phyloP scores from a whole-genome alignment of 2,888 invertebrate species.

The Blastobasis lacticolella region DNA sequence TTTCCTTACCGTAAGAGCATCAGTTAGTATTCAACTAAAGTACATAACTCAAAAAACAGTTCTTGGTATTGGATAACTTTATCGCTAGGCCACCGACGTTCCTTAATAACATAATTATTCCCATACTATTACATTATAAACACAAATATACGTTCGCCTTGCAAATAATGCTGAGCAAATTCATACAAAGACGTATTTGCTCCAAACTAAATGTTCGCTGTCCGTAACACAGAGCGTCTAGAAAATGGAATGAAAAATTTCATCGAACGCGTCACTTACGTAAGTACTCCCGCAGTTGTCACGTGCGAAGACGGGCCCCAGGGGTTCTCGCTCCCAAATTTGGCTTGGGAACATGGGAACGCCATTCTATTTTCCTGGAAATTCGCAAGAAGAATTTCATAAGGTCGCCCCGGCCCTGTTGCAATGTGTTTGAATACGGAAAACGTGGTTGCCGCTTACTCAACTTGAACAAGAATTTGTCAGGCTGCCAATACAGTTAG shows the following conservation, averaged over 20 bases:
- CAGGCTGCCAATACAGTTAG: not conserved
- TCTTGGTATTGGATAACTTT: too few species aligned
- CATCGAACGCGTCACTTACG: constrained; percentile 21
- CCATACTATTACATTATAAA: too few species aligned
- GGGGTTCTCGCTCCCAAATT: constrained; percentile 34
- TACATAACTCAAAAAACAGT: too few species aligned
- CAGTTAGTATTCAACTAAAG: too few species aligned
- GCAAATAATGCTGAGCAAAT: too few species aligned
- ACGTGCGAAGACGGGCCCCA: constrained; percentile 25
- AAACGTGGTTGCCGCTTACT: not conserved
- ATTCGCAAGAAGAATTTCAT: constrained; percentile 4
- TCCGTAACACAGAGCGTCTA: too few species aligned
- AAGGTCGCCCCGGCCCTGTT: not conserved
- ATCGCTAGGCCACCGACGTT: too few species aligned
- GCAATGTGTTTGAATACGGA: not conserved
- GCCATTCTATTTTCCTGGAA: constrained; percentile 25
- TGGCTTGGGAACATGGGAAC: constrained; percentile 38
- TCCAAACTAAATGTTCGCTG: too few species aligned
- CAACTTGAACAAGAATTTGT: not conserved
- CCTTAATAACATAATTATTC: too few species aligned
- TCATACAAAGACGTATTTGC: too few species aligned
- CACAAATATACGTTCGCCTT: too few species aligned
- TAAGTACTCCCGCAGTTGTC: constrained; percentile 33
- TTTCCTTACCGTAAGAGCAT: too few species aligned
- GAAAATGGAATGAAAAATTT: constrained; percentile 19